phyloP scores from a whole-genome alignment of 2,888 invertebrate genomes.

The Dynastes tityus region DNA sequence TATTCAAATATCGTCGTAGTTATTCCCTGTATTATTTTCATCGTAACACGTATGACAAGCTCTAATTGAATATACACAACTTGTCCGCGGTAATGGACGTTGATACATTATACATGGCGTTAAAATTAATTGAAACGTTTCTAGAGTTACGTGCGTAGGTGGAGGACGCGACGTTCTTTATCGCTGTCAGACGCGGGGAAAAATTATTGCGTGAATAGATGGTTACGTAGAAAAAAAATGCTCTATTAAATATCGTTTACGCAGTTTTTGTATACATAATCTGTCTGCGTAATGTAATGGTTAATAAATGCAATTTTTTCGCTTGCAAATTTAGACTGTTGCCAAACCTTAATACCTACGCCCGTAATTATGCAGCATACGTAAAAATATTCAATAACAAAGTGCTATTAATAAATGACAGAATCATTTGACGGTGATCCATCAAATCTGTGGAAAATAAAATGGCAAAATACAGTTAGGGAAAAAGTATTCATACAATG shows the following conservation, averaged over 20 bases:
- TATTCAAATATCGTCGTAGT: slow-evolving; percentile 1
- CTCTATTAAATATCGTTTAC: not conserved
- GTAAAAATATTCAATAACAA: too few species aligned
- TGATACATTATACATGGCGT: not conserved
- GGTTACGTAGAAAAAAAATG: not conserved
- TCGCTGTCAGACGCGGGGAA: not conserved
- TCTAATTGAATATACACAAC: slow-evolving; percentile 10
- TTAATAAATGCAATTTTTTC: too few species aligned
- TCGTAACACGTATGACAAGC: not conserved
- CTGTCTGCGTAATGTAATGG: too few species aligned
- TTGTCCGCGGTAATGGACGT: not conserved
- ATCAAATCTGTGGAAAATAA: too few species aligned
- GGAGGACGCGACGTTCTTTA: slow-evolving; percentile 8
- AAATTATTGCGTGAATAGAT: not conserved
- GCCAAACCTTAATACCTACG: too few species aligned
- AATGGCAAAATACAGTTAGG: too few species aligned
- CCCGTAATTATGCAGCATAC: too few species aligned
- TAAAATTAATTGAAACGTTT: slow-evolving; percentile 24
- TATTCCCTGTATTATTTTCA: not conserved
- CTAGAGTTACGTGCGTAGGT: slow-evolving; percentile 11
- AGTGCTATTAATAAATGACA: too few species aligned
- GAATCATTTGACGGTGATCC: too few species aligned
- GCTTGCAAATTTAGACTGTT: too few species aligned
- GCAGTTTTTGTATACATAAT: too few species aligned
- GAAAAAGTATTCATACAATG: too few species aligned